Evolutionary conservation across 2,888 invertebrate species (phyloP).

Genomic region (Metalampra italica): DNA sequence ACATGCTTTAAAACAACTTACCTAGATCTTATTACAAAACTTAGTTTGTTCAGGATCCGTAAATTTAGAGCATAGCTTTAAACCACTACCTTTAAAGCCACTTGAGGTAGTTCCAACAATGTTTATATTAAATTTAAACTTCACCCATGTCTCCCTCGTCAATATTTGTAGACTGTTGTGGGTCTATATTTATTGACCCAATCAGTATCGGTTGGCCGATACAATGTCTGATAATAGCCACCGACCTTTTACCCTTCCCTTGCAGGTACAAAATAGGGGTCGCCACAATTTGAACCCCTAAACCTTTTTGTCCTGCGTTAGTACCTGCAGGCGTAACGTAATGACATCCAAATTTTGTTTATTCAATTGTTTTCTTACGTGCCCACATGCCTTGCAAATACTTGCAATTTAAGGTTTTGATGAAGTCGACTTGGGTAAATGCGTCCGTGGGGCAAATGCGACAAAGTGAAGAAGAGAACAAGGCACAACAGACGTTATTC

Average conservation of each 20-base stretch:
- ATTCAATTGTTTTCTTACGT: neutral
- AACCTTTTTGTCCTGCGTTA: neutral
- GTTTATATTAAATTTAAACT: neutral
- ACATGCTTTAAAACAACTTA: no score
- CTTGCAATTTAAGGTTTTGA: no score
- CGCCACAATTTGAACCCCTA: slow-evolving; percentile 1
- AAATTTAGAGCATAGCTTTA: no score
- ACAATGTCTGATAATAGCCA: slow-evolving; percentile 6
- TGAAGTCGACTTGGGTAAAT: no score
- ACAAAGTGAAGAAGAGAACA: no score
- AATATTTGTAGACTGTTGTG: neutral
- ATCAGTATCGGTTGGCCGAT: slow-evolving; percentile 3
- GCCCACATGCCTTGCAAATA: no score
- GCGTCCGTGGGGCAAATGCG: no score
- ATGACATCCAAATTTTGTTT: neutral
- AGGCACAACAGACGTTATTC: no score
- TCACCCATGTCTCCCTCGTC: neutral
- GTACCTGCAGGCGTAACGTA: neutral
- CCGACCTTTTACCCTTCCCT: neutral
- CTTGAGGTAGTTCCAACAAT: no score
- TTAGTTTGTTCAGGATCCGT: no score
- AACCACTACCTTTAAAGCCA: no score
- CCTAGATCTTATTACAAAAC: no score
- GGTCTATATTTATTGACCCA: slow-evolving; percentile 7
- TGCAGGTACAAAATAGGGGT: slow-evolving; percentile 1